Evolutionary conservation across 2,113 vertebrate species (phyloP), one percentile per base, ranked within the genome.

Genomic region (Neolamprologus variostigma): DNA sequence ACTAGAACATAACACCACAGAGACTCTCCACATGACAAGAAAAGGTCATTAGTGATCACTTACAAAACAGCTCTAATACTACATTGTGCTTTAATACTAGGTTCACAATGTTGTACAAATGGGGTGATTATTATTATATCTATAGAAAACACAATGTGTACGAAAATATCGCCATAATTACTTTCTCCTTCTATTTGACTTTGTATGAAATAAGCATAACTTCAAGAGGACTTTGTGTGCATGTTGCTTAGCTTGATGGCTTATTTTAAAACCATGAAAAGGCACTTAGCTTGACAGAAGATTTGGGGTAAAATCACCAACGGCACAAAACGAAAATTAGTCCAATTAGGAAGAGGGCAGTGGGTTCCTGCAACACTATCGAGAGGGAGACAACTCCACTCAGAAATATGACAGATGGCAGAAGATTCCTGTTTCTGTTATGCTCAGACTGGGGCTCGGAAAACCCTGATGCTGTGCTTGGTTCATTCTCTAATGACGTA

Each of bases 341-440:
- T 87, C 87, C 95, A 21, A 96, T 79, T n/a, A 94, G 3, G 57
- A 95, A 88, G 76, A 96, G 92, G 73, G 86, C 73, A 13, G 66
- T 89, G 82, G 94, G 95, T 26, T 96, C 89, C 88, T 92, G 90
- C 82, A 95, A 73, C 76, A 92, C 91, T 37, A 95, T 59, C 1
- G 84, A 91, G 61, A 96, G 82, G 40, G 89, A 95, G 78, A 96
- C 85, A 4, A 89, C 87, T 66, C 91, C 94, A 47, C 87, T 84
- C 76, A 96, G 57, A 40, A 94, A 93, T 80, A 93, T 28, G 26
- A 95, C 16, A 33, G 92, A 89, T 51, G 88, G 89, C 53, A 91
- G 90, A 47, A 96, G 84, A 89, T 76, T 92, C 40, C 73, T 86
- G 80, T 81, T 51, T 16, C 91, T 17, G 35, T 51, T 71, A 26